phyloP scores from a whole-genome alignment of 2,113 vertebrate genomes.

The Galemys pyrenaicus region DNA sequence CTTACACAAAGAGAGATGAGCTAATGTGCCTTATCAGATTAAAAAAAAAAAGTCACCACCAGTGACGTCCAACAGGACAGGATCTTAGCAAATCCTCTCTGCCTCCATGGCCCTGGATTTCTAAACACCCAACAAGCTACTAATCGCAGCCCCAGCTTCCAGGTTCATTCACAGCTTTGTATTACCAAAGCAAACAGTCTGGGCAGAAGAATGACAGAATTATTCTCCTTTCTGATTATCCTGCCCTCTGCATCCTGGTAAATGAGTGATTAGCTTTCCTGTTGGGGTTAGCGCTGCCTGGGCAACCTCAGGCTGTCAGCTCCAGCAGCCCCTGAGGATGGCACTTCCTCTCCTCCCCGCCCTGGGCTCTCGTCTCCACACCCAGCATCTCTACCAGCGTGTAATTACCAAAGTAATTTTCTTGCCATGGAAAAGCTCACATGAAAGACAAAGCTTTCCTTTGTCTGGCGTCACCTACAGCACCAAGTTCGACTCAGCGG shows the following conservation, averaged over 20 bases:
- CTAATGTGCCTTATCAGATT: conserved; percentile 83
- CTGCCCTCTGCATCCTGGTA: conserved; percentile 84
- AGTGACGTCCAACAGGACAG: conserved; percentile 82
- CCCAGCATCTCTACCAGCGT: neutral
- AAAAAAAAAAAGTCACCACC: conserved; percentile 75
- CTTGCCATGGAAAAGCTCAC: neutral
- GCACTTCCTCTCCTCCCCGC: conserved; percentile 49
- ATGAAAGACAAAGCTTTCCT: conserved; percentile 39
- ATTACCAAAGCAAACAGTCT: conserved; percentile 89
- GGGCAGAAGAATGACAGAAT: conserved; percentile 88
- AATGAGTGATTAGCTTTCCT: conserved; percentile 85
- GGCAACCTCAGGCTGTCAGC: conserved; percentile 82
- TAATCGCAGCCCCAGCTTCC: conserved; percentile 77
- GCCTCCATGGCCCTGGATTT: conserved; percentile 82
- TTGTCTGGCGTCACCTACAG: neutral
- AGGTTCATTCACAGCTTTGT: conserved; percentile 85
- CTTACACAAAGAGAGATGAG: conserved; percentile 81
- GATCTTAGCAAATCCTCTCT: conserved; percentile 88
- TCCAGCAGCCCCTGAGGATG: conserved; percentile 77
- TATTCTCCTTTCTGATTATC: conserved; percentile 80
- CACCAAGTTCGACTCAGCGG: neutral
- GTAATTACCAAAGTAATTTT: conserved; percentile 53
- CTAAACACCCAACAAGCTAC: conserved; percentile 87
- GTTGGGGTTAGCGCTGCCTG: conserved; percentile 84
- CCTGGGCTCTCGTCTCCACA: conserved; percentile 8